These are phyloP conservation scores for Zaprionus nigranus DNA, from an alignment of 1,140 invertebrate species.

Conservation along the genomic window DNA sequence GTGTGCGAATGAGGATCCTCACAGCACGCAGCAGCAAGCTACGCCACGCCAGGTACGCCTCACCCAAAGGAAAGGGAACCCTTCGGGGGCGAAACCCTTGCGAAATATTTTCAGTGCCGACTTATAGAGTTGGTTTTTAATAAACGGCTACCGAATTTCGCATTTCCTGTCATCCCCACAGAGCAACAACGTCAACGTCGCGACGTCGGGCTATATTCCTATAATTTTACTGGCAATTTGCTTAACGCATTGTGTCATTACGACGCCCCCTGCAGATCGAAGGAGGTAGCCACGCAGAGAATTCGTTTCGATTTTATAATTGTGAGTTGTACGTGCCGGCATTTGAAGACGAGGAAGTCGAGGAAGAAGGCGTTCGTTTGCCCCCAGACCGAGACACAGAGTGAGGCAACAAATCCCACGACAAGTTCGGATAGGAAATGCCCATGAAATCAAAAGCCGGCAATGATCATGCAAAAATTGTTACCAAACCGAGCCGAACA, in stretches of 20 bases:
- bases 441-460: conserved; percentile 68
- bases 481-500: conserved; percentile 48
- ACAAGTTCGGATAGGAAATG: conserved; percentile 70
- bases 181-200: no score
- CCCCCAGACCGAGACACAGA: not conserved
- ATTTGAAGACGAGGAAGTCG: conserved; percentile 31
- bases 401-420: conserved; percentile 53
- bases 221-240: conserved; percentile 75
- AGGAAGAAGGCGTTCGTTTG: not conserved
- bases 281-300: not conserved
- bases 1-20: conserved; percentile 21
- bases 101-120: not conserved
- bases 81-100: not conserved
- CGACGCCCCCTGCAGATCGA: conserved; percentile 30
- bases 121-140: conserved; percentile 46
- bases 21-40: conserved; percentile 31
- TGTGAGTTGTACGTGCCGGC: conserved; percentile 67
- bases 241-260: conserved; percentile 74
- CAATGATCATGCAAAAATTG: conserved; percentile 75
- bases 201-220: conserved; percentile 31
- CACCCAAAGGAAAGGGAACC: no score
- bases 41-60: not conserved
- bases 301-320: conserved; percentile 44
- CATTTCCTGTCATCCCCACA: conserved; percentile 63
- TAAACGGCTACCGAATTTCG: conserved; percentile 81